Percentiles rank a stretch among this genome's conserved stretches.
Conservation (phyloP, 2,113 vertebrate species). For the Haliaeetus leucogaster region DNA sequence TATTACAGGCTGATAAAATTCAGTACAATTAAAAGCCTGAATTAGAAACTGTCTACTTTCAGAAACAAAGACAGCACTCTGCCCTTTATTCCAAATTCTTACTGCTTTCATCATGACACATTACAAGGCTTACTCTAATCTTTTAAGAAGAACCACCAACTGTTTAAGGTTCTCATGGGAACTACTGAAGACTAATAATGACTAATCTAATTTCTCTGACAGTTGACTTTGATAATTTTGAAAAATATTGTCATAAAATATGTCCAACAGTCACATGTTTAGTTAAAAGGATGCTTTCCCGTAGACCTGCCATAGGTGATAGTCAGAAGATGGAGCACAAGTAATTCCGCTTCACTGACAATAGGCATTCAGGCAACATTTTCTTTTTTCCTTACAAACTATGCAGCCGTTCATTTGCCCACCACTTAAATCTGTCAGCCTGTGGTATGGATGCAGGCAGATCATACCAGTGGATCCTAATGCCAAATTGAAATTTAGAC, state of each 20-base stretch:
- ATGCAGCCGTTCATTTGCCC: background rate
- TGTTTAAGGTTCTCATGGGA: slow-evolving; percentile 59
- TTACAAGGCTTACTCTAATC: slow-evolving; percentile 66
- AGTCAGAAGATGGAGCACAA: background rate
- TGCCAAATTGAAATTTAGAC: background rate
- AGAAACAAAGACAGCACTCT: background rate
- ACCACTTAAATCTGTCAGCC: background rate
- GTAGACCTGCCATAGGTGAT: background rate
- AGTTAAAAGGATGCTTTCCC: slow-evolving; percentile 40
- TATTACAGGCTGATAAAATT: background rate
- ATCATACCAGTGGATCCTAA: background rate
- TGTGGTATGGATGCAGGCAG: background rate
- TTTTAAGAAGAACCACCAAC: slow-evolving; percentile 32
- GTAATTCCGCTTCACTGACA: background rate
- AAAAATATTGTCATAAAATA: slow-evolving; percentile 12
- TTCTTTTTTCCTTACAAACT: background rate
- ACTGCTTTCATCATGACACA: slow-evolving; percentile 57
- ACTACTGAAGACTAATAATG: slow-evolving; percentile 18
- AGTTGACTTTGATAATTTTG: slow-evolving; percentile 49
- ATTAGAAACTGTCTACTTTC: slow-evolving; percentile 18
- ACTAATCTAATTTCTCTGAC: slow-evolving; percentile 48
- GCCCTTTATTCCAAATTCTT: slow-evolving; percentile 47
- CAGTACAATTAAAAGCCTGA: background rate
- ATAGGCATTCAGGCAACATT: background rate
- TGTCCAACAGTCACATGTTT: slow-evolving; percentile 47